Conservation (phyloP, 2,888 invertebrate species). For the Zhuqinia jingwanae region DNA sequence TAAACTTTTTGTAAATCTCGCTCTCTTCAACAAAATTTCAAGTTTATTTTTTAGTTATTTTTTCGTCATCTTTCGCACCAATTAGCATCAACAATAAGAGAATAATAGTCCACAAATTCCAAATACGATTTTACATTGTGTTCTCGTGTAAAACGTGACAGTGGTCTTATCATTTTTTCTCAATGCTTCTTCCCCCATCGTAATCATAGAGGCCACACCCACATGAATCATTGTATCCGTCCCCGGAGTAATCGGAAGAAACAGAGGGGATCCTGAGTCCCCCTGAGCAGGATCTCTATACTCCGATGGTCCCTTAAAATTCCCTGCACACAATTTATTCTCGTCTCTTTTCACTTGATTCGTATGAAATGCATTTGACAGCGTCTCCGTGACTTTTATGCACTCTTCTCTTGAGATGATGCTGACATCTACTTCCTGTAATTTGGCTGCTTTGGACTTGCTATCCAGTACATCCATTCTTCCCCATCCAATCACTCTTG, state of each 20-base stretch:
- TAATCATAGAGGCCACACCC: constrained; percentile 23
- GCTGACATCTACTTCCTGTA: constrained; percentile 46
- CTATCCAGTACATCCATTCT: not conserved
- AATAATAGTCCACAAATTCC: constrained; percentile 43
- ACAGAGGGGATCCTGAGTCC: constrained; percentile 46
- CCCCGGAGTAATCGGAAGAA: not conserved
- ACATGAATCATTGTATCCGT: constrained; percentile 28
- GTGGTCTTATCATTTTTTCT: not conserved
- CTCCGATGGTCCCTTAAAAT: not conserved
- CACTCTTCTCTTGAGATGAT: constrained; percentile 37
- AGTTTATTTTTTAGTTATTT: too few species aligned
- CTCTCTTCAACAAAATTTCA: too few species aligned
- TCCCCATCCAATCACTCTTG: constrained; percentile 58
- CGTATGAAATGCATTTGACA: not conserved
- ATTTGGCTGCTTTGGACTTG: not conserved
- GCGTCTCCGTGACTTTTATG: not conserved
- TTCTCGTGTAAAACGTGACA: constrained; percentile 40
- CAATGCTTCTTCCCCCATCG: not conserved
- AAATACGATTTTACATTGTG: constrained; percentile 16
- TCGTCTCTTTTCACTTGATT: not conserved
- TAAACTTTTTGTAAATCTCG: not conserved
- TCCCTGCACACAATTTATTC: constrained; percentile 44
- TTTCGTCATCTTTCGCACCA: constrained; percentile 36
- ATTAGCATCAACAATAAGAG: constrained; percentile 15
- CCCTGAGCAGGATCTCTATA: constrained; percentile 56